Conservation (phyloP, 2,888 invertebrate genomes). For the Aleiodes alternator region DNA sequence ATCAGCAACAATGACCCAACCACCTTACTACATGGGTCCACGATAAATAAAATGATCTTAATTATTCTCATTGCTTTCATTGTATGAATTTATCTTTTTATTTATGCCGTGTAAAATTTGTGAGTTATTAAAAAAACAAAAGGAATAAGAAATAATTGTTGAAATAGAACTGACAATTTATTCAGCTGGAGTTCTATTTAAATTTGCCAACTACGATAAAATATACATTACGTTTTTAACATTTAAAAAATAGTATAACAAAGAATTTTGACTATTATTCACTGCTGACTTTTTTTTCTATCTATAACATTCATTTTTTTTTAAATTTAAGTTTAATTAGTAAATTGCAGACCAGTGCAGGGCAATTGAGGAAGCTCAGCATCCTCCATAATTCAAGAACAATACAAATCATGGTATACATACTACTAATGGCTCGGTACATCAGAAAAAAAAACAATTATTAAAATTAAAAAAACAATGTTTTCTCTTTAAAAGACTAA, state of each 20-base stretch:
- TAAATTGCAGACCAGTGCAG: conserved; percentile 9
- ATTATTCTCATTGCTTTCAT: conserved; percentile 8
- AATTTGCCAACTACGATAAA: too few species aligned
- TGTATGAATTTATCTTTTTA: conserved; percentile 28
- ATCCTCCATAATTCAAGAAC: conserved; percentile 9
- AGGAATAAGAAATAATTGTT: too few species aligned
- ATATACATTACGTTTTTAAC: too few species aligned
- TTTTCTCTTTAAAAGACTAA: too few species aligned
- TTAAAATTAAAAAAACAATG: too few species aligned
- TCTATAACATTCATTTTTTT: neutral
- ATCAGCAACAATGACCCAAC: conserved; percentile 69
- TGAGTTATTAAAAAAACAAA: neutral
- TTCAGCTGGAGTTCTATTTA: too few species aligned
- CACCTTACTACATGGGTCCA: conserved; percentile 71
- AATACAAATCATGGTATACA: neutral
- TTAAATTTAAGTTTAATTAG: neutral
- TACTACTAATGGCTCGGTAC: too few species aligned
- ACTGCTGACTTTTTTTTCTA: neutral
- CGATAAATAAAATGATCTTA: conserved; percentile 55
- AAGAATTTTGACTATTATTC: too few species aligned
- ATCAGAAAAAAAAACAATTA: too few species aligned
- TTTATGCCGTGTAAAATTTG: conserved; percentile 20
- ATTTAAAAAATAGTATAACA: too few species aligned
- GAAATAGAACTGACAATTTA: too few species aligned
- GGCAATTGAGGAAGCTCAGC: conserved; percentile 13